Evolutionary conservation across 2,888 invertebrate genomes (phyloP).

Genomic region (Vandiemenella viatica): DNA sequence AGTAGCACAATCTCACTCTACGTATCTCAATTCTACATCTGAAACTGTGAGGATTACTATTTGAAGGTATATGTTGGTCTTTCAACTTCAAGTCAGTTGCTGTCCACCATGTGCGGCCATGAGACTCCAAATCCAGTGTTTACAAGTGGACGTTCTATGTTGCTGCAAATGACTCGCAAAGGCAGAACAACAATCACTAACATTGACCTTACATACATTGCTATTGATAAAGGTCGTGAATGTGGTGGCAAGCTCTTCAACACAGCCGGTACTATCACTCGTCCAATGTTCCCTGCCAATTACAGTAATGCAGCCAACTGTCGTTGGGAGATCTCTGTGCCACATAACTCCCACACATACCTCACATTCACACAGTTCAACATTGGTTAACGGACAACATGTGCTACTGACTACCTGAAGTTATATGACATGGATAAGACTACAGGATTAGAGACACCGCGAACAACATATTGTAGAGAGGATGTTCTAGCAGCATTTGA

Average conservation of each 20-base stretch:
- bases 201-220: conserved; percentile 43
- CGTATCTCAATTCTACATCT: too few species aligned
- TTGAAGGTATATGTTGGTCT: conserved; percentile 38
- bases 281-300: conserved; percentile 50
- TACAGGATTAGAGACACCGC: too few species aligned
- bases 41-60: too few species aligned
- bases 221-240: conserved; percentile 40
- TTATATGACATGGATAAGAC: too few species aligned
- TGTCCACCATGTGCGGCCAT: conserved; percentile 37
- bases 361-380: too few species aligned
- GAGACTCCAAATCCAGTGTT: conserved; percentile 45
- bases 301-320: conserved; percentile 41
- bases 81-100: conserved; percentile 23
- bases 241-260: conserved; percentile 51
- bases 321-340: conserved; percentile 45
- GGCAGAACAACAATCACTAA: conserved; percentile 14
- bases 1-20: too few species aligned
- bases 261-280: conserved; percentile 44
- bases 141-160: conserved; percentile 47
- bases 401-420: too few species aligned
- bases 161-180: conserved; percentile 35
- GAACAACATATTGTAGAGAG: too few species aligned
- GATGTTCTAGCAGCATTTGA: too few species aligned
- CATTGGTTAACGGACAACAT: too few species aligned
- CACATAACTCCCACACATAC: conserved; percentile 31